Evolutionary conservation across 2,113 vertebrate genomes (phyloP).

Genomic region (Grus americana): DNA sequence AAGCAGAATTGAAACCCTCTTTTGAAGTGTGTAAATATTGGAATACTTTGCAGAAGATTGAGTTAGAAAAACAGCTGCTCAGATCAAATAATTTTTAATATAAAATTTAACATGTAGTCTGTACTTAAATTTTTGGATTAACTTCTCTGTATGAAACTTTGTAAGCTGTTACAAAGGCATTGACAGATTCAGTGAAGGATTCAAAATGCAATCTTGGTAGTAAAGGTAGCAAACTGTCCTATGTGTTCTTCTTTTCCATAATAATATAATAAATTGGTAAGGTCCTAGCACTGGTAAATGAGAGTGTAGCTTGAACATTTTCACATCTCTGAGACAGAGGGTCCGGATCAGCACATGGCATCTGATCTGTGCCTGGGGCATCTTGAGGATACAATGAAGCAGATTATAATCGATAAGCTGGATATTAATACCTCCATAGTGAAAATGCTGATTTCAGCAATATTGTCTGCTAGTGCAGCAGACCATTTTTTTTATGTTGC

Average conservation of each 20-base stretch:
- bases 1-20: not conserved
- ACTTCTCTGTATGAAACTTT: not conserved
- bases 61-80: not conserved
- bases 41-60: not conserved
- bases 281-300: not conserved
- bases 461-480: not conserved
- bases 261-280: not conserved
- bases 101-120: not conserved
- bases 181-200: not conserved
- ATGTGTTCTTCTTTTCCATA: not conserved
- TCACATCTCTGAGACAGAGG: not conserved
- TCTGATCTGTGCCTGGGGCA: not conserved
- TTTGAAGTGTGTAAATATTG: not conserved
- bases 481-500: not conserved
- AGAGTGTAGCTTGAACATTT: not conserved
- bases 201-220: not conserved
- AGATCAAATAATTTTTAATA: not conserved
- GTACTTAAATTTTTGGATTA: not conserved
- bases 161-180: not conserved
- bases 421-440: not conserved
- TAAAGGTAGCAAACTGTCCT: not conserved
- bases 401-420: not conserved
- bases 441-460: not conserved
- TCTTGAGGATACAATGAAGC: not conserved
- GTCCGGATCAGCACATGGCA: not conserved